phyloP scores from a whole-genome alignment of 2,888 invertebrate species.

The Stenurella melanura region DNA sequence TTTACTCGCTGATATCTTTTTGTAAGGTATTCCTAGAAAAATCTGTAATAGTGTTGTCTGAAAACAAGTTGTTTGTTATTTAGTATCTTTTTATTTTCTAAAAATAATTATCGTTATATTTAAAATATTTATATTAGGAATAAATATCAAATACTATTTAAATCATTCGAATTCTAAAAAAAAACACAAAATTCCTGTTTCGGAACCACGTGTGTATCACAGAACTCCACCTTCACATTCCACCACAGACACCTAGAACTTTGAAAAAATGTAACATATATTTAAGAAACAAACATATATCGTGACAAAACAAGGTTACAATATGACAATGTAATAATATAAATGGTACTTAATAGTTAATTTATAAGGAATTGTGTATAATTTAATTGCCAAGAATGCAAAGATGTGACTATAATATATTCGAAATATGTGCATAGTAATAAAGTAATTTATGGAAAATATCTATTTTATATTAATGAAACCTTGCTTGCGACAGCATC shows the following conservation, averaged over 20 bases:
- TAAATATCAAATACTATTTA: not conserved
- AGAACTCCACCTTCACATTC: not conserved
- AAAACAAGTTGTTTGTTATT: too few species aligned
- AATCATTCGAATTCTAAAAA: too few species aligned
- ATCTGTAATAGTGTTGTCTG: too few species aligned
- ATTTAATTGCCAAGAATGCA: not conserved
- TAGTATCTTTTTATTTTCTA: too few species aligned
- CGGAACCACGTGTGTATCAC: not conserved
- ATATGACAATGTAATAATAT: not conserved
- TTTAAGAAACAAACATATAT: not conserved
- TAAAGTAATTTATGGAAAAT: not conserved
- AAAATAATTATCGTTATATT: too few species aligned
- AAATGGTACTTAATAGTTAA: not conserved
- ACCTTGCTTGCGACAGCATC: too few species aligned
- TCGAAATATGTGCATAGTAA: not conserved
- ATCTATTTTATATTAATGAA: not conserved
- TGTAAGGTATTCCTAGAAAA: too few species aligned
- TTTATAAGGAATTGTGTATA: not conserved
- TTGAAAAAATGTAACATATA: not conserved
- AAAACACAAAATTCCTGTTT: not conserved
- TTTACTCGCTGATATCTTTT: too few species aligned
- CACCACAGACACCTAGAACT: not conserved
- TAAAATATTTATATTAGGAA: not conserved
- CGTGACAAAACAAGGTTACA: constrained; percentile 11
- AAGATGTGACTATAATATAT: not conserved